These are phyloP conservation scores for Kradibia gibbosae DNA, from an alignment of 1,140 invertebrate species.

Conservation along the genomic window DNA sequence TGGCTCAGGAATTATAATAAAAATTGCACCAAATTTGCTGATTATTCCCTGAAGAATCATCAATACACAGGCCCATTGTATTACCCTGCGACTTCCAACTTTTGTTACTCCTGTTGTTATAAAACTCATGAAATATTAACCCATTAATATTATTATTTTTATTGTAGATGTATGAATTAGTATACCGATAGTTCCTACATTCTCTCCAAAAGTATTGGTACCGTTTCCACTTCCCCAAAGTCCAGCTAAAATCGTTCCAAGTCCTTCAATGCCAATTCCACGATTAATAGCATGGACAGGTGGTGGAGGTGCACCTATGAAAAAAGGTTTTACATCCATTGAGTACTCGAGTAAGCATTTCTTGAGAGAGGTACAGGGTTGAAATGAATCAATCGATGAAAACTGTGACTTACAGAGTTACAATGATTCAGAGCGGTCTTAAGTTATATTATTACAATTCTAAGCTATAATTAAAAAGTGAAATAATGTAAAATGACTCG, in stretches of 20 bases:
- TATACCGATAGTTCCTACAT: slow-evolving; percentile 88
- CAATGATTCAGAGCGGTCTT: no score
- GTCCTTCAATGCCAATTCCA: slow-evolving; percentile 87
- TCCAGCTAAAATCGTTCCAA: slow-evolving; percentile 87
- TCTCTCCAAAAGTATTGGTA: slow-evolving; percentile 91
- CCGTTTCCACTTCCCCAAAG: slow-evolving; percentile 89
- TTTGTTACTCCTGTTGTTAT: slow-evolving; percentile 69
- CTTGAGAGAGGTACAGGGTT: no score
- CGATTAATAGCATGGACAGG: slow-evolving; percentile 90
- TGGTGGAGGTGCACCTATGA: slow-evolving; percentile 82
- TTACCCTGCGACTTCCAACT: slow-evolving; percentile 89
- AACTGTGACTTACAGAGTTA: no score
- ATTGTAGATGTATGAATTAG: slow-evolving; percentile 5
- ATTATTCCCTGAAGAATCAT: slow-evolving; percentile 87
- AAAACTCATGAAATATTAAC: not conserved
- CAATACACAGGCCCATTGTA: slow-evolving; percentile 84
- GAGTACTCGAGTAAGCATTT: no score
- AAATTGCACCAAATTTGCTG: slow-evolving; percentile 87
- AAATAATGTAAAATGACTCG: slow-evolving; percentile 19
- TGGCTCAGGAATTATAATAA: slow-evolving; percentile 91
- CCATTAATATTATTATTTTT: slow-evolving; percentile 69
- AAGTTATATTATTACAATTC: slow-evolving; percentile 56
- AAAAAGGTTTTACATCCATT: slow-evolving; percentile 45
- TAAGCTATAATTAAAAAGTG: not conserved
- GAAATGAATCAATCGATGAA: no score